Evolutionary conservation across 2,888 invertebrate species (phyloP), one percentile per base, ranked within the genome.

Genomic region (Cosmorhoe ocellata): DNA sequence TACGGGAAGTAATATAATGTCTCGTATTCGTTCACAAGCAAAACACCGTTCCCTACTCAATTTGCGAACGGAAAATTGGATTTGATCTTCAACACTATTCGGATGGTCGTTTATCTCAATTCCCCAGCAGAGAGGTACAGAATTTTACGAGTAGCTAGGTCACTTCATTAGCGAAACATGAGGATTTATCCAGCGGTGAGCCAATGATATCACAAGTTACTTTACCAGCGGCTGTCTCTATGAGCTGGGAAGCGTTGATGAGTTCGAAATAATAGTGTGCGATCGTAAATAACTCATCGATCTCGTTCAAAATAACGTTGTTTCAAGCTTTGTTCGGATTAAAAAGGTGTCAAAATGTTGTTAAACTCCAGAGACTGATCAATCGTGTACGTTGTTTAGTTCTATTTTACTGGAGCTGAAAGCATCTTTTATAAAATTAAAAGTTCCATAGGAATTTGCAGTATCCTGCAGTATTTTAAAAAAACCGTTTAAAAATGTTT

Each of bases 101-200:
- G 67, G 63, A 67, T 63, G 72, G 71, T 79, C 82, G 76, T 84
- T 84, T 83, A 80, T 84, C 81, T 84, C 81, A 80, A 84, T 84
- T 79, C 71, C 61, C 64, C 63, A 64, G 69, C 66, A 74, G 74
- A 76, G 76, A 74, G 36, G 13, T 43, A 38, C 24, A 47, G 32
- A 28, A 2, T 13, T 24, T 26, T 9, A 24, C 14, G 11, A 36
- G 11, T 24, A 37, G 53, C 53, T 53, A 7, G 36, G 27, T 40
- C 36, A 53, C 34, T 53, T 10, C 3, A 10, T 6, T 9, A 34
- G 6, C 5, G 18, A 18, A 4, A 18, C 18, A 18, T 18, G 18
- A 3, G 18, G 18, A 18, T 18, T 18, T 18, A 2, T 4, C 18
- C 18, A 18, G 18, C 18, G 4, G 3, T 18, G 18, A 2, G 18